Evolutionary conservation across 2,797 vertebrate species (phyloP), one percentile per base, ranked within the genome.

Genomic region (Malurus splendens): DNA sequence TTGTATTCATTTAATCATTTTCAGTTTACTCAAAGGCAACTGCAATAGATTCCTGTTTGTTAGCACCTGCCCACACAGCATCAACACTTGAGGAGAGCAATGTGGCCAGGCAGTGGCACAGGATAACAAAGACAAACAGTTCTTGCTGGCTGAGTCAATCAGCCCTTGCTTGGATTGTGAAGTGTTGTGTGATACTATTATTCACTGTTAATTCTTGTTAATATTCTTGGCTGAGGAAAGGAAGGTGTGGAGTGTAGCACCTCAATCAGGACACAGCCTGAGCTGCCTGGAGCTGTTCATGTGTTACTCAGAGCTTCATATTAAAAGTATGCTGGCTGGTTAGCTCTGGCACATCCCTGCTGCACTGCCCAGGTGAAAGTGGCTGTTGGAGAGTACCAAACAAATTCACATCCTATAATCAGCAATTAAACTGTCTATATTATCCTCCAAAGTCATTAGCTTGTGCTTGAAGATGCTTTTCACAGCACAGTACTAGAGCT

Each of bases 51-150:
- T 91, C 28, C 4, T 90, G 80, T 86, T 92, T 90, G 48, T 87
- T 86, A 87, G 62, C 83, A 91, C 80, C 80, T 89, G 66, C 94
- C 90, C 44, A 87, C 74, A 2, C 73, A 93, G 71, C 70, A 74
- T 39, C 76, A 87, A 61, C 51, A 23, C 82, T 81, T 65, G 18
- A 81, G 86, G 41, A 86, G 71, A 65, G 66, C 47, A 57, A 47
- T 7, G 62, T 68, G 90, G 33, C 66, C 66, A 65, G 32, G 57
- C 50, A 92, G 66, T 61, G 77, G 72, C 3, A 1, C 45, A 32
- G 39, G 25, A 32, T 65, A 86, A 60, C 38, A 75, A 66, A 89
- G 62, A 62, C 51, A 82, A 89, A 45, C 70, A 67, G 50, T 6
- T 86, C 32, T 70, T 50, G 23, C 47, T 57, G 47, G 22, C 44